Conservation (phyloP, 2,888 invertebrate genomes). For the Cheilosia urbana region DNA sequence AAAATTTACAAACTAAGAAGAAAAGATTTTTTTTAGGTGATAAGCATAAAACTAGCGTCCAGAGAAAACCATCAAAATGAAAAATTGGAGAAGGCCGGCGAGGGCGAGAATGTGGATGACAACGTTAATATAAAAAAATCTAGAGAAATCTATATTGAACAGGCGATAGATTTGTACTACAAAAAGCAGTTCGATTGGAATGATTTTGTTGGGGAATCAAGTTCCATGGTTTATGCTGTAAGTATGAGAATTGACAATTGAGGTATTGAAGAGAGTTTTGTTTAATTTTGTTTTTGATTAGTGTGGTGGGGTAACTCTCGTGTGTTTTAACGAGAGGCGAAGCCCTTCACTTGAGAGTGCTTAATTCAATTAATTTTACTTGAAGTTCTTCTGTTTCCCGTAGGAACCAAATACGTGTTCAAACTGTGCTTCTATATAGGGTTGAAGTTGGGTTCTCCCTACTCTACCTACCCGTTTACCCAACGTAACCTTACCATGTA, state of each 20-base stretch:
- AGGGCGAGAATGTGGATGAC: neutral
- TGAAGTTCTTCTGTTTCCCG: too few species aligned
- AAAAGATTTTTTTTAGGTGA: constrained; percentile 19
- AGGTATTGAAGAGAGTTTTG: too few species aligned
- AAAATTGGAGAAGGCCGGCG: neutral
- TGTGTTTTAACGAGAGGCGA: too few species aligned
- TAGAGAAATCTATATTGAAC: constrained; percentile 77
- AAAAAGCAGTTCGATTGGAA: constrained; percentile 69
- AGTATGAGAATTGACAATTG: constrained; percentile 57
- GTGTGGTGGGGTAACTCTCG: too few species aligned
- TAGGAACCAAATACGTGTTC: too few species aligned
- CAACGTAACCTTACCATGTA: too few species aligned
- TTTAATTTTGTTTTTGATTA: too few species aligned
- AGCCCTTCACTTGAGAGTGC: too few species aligned
- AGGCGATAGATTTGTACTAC: constrained; percentile 74
- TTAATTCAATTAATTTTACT: too few species aligned
- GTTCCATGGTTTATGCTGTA: constrained; percentile 76
- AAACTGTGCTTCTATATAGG: too few species aligned
- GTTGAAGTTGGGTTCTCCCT: too few species aligned
- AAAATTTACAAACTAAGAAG: neutral
- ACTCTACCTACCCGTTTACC: too few species aligned
- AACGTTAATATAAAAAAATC: constrained; percentile 64
- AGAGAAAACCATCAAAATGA: constrained; percentile 7
- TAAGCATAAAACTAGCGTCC: constrained; percentile 23
- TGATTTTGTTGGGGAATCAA: constrained; percentile 76